Percentiles rank a stretch among this genome's conserved stretches.
These are phyloP conservation scores for Ligdia adustata DNA, from an alignment of 2,888 invertebrate species.

Conservation along the genomic window DNA sequence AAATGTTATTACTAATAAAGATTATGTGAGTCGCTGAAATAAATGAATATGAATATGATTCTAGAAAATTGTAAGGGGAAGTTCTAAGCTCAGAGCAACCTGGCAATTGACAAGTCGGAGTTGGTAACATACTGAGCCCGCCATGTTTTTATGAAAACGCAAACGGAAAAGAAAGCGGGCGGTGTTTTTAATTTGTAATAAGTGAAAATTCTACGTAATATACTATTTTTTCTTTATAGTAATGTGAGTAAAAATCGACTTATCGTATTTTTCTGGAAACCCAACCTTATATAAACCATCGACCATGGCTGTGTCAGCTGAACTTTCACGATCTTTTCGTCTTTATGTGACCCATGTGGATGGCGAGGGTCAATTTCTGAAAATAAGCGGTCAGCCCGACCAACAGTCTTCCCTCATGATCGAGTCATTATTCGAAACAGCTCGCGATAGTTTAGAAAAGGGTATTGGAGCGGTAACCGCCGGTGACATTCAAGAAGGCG, in stretches of 20 bases:
- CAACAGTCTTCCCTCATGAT: constrained; percentile 81
- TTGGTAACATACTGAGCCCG: too few relatives aligned
- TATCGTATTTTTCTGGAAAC: constrained; percentile 28
- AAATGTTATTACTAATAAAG: too few relatives aligned
- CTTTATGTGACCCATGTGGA: constrained; percentile 88
- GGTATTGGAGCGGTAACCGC: constrained; percentile 74
- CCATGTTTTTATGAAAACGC: constrained; percentile 74
- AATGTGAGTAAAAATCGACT: constrained; percentile 53
- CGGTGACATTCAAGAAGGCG: constrained; percentile 77
- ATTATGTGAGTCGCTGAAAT: too few relatives aligned
- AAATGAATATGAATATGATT: too few relatives aligned
- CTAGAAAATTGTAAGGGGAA: too few relatives aligned
- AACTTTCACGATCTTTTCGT: constrained; percentile 64
- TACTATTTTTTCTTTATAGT: constrained; percentile 47
- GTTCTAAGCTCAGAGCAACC: too few relatives aligned
- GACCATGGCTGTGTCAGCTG: constrained; percentile 65
- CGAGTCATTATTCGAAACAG: constrained; percentile 75
- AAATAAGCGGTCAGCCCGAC: constrained; percentile 89
- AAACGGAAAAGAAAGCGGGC: constrained; percentile 75
- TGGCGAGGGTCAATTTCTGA: constrained; percentile 87
- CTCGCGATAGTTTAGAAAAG: constrained; percentile 70
- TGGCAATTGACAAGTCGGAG: too few relatives aligned
- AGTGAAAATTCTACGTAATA: constrained; percentile 46
- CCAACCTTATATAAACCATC: constrained; percentile 22
- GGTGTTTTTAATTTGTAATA: constrained; percentile 54